Conservation (phyloP, 2,888 invertebrate genomes). For the Drosophila neoperkinsi region DNA sequence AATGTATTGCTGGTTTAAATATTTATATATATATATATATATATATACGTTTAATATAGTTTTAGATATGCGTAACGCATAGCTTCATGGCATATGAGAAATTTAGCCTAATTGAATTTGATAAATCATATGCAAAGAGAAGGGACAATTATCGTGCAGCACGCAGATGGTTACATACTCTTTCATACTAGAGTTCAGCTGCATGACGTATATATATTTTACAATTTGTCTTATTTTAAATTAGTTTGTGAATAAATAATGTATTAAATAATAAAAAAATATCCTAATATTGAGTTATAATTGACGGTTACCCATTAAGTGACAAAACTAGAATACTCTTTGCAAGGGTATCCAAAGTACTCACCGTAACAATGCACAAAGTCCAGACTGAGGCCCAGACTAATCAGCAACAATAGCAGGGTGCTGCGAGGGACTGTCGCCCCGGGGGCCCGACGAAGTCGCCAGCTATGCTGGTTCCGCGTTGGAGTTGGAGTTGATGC, state of each 20-base stretch:
- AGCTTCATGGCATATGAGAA: neutral
- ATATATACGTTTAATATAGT: neutral
- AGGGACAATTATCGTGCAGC: neutral
- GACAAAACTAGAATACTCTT: neutral
- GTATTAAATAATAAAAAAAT: neutral
- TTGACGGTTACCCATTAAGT: neutral
- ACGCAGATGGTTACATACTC: neutral
- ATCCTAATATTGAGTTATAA: neutral
- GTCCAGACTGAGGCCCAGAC: constrained; percentile 63
- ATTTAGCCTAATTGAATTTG: constrained; percentile 40
- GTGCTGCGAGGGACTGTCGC: constrained; percentile 43
- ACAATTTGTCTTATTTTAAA: neutral
- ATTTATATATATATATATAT: neutral
- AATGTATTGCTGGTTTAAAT: too few species aligned
- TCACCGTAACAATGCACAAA: constrained; percentile 75
- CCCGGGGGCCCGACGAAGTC: constrained; percentile 37
- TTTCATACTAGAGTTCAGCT: neutral
- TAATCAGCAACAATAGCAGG: constrained; percentile 67
- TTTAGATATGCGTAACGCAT: neutral
- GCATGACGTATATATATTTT: neutral
- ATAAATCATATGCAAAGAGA: constrained; percentile 9
- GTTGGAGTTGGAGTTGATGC: constrained; percentile 47
- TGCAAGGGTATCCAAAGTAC: constrained; percentile 46
- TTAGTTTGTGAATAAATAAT: neutral
- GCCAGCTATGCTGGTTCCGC: constrained; percentile 31